Base-by-base conservation (phyloP, 2,113 vertebrate genomes). In the Erythrocebus patas region DNA sequence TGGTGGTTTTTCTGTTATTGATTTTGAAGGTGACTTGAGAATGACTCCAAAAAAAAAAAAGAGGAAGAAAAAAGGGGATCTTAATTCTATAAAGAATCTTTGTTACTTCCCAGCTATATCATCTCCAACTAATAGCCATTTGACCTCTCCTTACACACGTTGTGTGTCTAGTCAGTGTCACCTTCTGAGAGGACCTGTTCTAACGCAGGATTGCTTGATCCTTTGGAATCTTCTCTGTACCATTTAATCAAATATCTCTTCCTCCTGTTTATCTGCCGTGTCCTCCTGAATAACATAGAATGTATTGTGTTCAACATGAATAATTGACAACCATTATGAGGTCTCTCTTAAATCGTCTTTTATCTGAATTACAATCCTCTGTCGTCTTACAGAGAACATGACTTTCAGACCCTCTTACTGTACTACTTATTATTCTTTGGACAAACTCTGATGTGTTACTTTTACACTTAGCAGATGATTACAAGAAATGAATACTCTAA, bases 1-100 rank as follows among this genome's bases (percentile, higher is more conserved):
- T 50, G 10, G 16, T 64, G 2, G 1, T 38, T 96, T 94, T 87
- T 68, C 64, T 80, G 18, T 52, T 87, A 45, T 18, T 89, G 52
- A 25, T 96, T 95, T 85, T 79, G 23, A 96, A 95, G 13, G 7
- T 95, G 83, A 94, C 38, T 95, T 72, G 22, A 87, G 23, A 89
- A 73, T 87, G n/a, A 50, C 9, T 83, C 43, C 2, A 30, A 75
- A 43, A 14, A 11, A 32, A 43, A 52, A 6, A 52, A 45, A 61
- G 6, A 5, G 5, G 61, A 16, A 32, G 14, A 1, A 7, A 40
- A 35, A 52, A 45, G 52, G 8, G 3, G 64, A 52, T 89, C 27
- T 43, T 94, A 40, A 83, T 75, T 40, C 13, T 85, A 5, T 78
- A 87, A 95, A 89, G 27, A 83, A 43, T 2, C 66, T 83, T 75